Base-by-base conservation (phyloP, 2,888 invertebrate genomes). In the Notocelia uddmanniana region DNA sequence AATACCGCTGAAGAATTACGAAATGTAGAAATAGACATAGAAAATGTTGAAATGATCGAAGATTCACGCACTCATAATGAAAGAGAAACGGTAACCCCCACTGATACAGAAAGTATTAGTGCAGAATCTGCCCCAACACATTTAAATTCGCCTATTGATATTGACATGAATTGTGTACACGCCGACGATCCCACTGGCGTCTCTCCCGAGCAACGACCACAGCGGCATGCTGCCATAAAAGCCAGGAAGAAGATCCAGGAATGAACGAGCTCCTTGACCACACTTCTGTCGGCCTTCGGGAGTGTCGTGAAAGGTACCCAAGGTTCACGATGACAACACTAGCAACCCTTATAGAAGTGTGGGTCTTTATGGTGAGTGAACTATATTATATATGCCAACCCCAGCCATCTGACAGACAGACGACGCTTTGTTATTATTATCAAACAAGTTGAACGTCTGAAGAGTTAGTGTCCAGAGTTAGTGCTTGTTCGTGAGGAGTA, bases 41-140 rank as follows among this genome's bases (percentile, higher is more conserved):
- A 45, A 15, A 2, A 45, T 10, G 45, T 45, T 15, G 13, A 45
- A 45, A 45, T 45, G 45, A n/a, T 45, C 5, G 45, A 45, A 10
- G 15, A 45, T 15, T 45, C 45, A 45, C 45, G 45, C 45, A 45
- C 15, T 45, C 45, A 45, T 45, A 15, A 45, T 15, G 45, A 45
- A 45, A 45, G 45, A 15, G n/a, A 45, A 45, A 11, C 11, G 45
- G 45, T 45, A 45, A 45, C 11, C 45, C 45, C 45, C 2, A 45
- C n/a, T 45, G 45, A 45, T 45, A 45, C 45, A 45, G 15, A 45
- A 45, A 45, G 45, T 45, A 45, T 45, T 15, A 45, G n/a, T 45
- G 5, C 11, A 45, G 15, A 45, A 45, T 13, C n/a, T 45, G n/a
- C 11, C 45, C 45, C 45, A 45, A 15, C 0, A 45, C 11, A 15